Evolutionary conservation across 2,888 invertebrate species (phyloP).

Genomic region (Zeuzera pyrina): DNA sequence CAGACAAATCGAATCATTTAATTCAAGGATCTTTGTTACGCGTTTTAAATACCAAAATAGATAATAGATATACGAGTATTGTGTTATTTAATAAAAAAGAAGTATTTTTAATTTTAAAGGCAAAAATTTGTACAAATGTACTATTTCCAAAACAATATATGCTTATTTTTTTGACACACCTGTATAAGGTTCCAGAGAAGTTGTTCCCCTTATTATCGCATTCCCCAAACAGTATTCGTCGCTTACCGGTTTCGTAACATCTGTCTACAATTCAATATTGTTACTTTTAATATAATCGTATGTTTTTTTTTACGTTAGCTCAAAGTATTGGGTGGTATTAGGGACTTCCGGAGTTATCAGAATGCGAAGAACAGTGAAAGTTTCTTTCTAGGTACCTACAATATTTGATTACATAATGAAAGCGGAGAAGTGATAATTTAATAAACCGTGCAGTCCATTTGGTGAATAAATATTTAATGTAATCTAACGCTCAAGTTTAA

Average conservation of each 20-base stretch:
- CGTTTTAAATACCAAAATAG: too few relatives aligned
- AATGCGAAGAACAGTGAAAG: constrained; percentile 33
- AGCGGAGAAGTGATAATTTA: constrained; percentile 15
- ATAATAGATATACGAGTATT: too few relatives aligned
- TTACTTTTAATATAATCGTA: too few relatives aligned
- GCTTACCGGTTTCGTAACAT: constrained; percentile 57
- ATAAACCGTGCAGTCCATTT: constrained; percentile 13
- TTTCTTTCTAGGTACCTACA: too few relatives aligned
- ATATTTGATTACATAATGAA: constrained; percentile 27
- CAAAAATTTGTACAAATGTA: too few relatives aligned
- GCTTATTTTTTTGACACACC: too few relatives aligned
- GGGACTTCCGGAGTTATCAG: constrained; percentile 32
- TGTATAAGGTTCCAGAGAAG: constrained; percentile 24
- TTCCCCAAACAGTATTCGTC: constrained; percentile 25
- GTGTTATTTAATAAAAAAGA: too few relatives aligned
- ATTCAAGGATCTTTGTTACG: constrained; percentile 5
- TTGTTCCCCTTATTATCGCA: constrained; percentile 19
- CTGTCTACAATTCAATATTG: constrained; percentile 34
- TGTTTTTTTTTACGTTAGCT: constrained; percentile 7
- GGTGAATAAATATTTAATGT: constrained; percentile 13
- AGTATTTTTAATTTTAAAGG: too few relatives aligned
- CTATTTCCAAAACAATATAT: too few relatives aligned
- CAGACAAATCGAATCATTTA: constrained; percentile 4
- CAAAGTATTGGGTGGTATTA: constrained; percentile 7
- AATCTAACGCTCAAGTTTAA: background rate